phyloP scores from a whole-genome alignment of 1,140 invertebrate species.

The Euwallacea fornicatus region DNA sequence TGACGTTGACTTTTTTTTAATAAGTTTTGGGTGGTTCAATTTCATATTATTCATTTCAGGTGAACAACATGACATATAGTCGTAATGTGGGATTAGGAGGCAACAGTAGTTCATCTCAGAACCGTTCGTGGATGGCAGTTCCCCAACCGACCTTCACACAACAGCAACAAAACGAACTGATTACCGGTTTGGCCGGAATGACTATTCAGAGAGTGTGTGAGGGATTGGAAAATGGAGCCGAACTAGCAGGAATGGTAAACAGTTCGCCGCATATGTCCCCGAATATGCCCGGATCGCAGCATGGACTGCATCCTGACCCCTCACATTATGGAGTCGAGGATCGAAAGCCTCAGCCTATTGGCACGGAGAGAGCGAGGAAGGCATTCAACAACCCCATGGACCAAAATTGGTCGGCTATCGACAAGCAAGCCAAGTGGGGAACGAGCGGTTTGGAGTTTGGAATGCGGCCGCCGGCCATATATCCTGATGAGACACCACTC shows the following conservation, averaged over 20 bases:
- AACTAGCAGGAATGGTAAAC: constrained; percentile 46
- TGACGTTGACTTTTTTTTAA: too few relatives aligned
- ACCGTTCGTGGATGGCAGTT: constrained; percentile 44
- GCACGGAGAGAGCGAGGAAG: constrained; percentile 74
- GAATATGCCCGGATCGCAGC: constrained; percentile 52
- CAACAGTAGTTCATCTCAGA: constrained; percentile 17
- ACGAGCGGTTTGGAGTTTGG: constrained; percentile 41
- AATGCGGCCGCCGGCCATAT: constrained; percentile 49
- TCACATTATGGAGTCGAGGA: constrained; percentile 56
- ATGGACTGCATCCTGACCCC: constrained; percentile 45
- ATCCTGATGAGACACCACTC: constrained; percentile 51
- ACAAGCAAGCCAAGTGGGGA: constrained; percentile 55
- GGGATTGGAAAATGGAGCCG: constrained; percentile 57
- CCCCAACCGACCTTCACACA: constrained; percentile 45
- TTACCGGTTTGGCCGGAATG: constrained; percentile 50
- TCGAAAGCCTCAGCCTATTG: constrained; percentile 74
- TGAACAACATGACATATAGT: constrained; percentile 8
- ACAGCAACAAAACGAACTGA: constrained; percentile 44
- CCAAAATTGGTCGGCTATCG: constrained; percentile 63
- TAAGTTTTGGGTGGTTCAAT: too few relatives aligned
- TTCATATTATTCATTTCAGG: constrained; percentile 6
- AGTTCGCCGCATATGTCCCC: constrained; percentile 66
- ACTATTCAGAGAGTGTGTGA: constrained; percentile 55
- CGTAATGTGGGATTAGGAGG: background rate
- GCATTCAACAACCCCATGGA: constrained; percentile 51